Base-by-base conservation (phyloP, 2,797 vertebrate genomes). In the Acanthurus tractus region DNA sequence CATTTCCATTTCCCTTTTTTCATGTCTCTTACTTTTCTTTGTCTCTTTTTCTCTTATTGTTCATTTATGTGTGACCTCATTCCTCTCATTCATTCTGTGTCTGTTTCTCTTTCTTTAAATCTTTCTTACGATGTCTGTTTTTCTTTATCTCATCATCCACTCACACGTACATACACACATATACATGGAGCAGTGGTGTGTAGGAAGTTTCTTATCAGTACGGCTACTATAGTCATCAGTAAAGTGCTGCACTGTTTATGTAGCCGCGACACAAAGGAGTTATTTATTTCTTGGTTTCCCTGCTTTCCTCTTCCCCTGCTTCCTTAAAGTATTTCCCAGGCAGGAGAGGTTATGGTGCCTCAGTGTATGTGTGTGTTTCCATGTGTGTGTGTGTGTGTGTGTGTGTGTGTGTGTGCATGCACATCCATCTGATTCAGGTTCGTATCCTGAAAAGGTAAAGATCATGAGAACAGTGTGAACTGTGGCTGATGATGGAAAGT, bases 281-380 rank as follows among this genome's bases (percentile, higher is more conserved):
- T 94, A 93, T 95, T 95, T 94, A 90, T 93, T 95, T 94, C 91
- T 93, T 83, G 59, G 88, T 93, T 94, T 93, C 86, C 89, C 77
- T 17, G 82, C 70, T 88, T 93, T 85, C 91, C 92, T 84, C 71
- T 90, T 87, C 84, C 87, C 55, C 68, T 2, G 7, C 82, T 92
- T 94, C 91, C 93, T 89, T 82, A 55, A 89, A 91, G 85, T 87
- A 83, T 91, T 94, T 93, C 90, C 87, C 91, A 93, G 86, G 82
- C 86, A 66, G 65, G 57, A 74, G 79, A 81, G 70, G 82, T 87
- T 82, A 77, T 52, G 63, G 70, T 84, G 77, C 74, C 50, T 77
- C 54, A 57, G 17, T 86, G 61, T 78, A 66, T 77, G 36, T 62
- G 20, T 68, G 56, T 64, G 50, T 83, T 63, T 67, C 52, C 77